phyloP scores from a whole-genome alignment of 1,140 invertebrate genomes.

The Cardiocondyla obscurior region DNA sequence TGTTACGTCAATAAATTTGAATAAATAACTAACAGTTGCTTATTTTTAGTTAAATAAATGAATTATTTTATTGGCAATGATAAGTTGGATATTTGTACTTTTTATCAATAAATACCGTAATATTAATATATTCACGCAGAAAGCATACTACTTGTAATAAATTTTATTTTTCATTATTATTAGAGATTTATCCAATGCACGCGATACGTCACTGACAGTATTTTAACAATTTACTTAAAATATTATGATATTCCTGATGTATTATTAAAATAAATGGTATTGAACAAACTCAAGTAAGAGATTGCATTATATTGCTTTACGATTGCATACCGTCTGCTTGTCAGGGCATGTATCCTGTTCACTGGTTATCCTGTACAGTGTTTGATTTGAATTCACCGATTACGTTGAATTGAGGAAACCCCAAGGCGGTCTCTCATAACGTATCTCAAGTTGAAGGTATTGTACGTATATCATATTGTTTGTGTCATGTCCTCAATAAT shows the following conservation, averaged over 20 bases:
- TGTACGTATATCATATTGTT: not conserved
- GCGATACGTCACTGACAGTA: not conserved
- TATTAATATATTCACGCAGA: not conserved
- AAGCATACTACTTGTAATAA: not conserved
- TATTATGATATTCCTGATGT: not conserved
- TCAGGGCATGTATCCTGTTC: not conserved
- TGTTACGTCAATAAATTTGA: not conserved
- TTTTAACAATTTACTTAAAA: conserved; percentile 7
- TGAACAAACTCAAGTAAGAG: not conserved
- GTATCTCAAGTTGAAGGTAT: conserved; percentile 39
- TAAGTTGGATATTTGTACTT: not conserved
- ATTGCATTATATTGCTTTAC: conserved; percentile 1
- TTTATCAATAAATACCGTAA: conserved; percentile 8
- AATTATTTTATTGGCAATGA: not conserved
- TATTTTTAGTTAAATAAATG: not conserved
- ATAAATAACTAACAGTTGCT: not conserved
- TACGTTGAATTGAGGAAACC: conserved; percentile 33
- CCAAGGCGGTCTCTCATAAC: conserved; percentile 8
- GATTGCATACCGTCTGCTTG: conserved; percentile 1
- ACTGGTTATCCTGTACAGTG: conserved; percentile 9
- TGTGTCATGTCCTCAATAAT: conserved; percentile 36
- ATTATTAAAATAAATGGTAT: not conserved
- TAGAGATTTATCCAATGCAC: not conserved
- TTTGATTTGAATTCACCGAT: conserved; percentile 53
- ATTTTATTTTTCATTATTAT: not conserved